phyloP scores from a whole-genome alignment of 2,797 vertebrate genomes.

The Thaleichthys pacificus region DNA sequence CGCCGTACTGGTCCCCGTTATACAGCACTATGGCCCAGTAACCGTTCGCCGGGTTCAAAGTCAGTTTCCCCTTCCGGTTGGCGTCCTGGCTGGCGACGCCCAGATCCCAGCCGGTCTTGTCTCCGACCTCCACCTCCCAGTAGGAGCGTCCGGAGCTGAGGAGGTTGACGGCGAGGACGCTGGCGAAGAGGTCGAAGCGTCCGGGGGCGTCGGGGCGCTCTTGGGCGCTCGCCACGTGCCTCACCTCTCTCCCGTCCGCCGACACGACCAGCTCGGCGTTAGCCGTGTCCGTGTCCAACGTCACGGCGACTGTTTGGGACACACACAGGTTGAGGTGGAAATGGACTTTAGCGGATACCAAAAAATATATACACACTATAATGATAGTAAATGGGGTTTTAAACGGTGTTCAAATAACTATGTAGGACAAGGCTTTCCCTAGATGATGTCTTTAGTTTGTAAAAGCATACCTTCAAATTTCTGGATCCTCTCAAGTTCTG shows the following conservation, averaged over 20 bases:
- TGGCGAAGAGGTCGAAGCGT: constrained; percentile 17
- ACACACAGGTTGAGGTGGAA: not conserved
- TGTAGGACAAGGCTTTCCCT: not conserved
- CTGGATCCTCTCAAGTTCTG: constrained; percentile 62
- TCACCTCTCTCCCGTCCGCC: constrained; percentile 22
- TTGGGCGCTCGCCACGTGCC: not conserved
- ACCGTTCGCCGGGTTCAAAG: constrained; percentile 8
- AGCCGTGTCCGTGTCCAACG: constrained; percentile 14
- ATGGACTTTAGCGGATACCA: not conserved
- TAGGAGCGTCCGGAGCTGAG: constrained; percentile 26
- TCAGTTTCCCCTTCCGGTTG: constrained; percentile 17
- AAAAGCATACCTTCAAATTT: constrained; percentile 55
- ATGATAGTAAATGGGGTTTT: not conserved
- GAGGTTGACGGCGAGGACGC: constrained; percentile 23
- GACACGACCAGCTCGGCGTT: constrained; percentile 11
- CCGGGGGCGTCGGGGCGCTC: not conserved
- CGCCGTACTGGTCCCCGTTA: constrained; percentile 12
- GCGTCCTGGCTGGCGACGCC: constrained; percentile 18
- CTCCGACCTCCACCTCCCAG: constrained; percentile 41
- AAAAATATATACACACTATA: not conserved
- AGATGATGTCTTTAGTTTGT: too few species aligned
- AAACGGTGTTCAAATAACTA: not conserved
- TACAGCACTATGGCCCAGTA: constrained; percentile 32
- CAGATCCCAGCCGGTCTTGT: constrained; percentile 36
- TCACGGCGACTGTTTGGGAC: constrained; percentile 21